Conservation (phyloP, 2,113 vertebrate species). For the Mobula birostris region DNA sequence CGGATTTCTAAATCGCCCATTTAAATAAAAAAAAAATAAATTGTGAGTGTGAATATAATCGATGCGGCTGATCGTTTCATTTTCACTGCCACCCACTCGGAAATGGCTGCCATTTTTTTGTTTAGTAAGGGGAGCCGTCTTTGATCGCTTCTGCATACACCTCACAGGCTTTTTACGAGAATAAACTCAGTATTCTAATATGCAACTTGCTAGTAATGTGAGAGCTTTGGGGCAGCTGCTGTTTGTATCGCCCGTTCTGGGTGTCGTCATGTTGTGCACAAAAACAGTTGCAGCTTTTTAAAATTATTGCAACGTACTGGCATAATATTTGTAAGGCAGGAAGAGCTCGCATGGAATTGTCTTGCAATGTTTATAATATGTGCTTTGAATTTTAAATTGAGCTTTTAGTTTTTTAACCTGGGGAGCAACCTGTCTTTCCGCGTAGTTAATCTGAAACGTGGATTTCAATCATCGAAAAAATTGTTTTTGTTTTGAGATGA, state of each 20-base stretch:
- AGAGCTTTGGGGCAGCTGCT: not conserved
- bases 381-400: not conserved
- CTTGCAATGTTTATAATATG: not conserved
- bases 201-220: not conserved
- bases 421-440: not conserved
- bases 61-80: not conserved
- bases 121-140: not conserved
- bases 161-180: not conserved
- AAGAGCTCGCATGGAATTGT: not conserved
- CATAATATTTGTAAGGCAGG: not conserved
- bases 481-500: not conserved
- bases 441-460: not conserved
- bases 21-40: no score
- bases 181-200: not conserved
- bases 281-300: not conserved
- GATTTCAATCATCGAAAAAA: not conserved
- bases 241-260: not conserved
- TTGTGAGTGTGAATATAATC: not conserved
- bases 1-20: no score
- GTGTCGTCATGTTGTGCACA: not conserved
- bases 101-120: slow-evolving; percentile 25
- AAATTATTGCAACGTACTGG: not conserved
- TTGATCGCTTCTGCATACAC: not conserved
- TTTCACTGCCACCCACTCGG: not conserved
- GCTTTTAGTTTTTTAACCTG: not conserved